Evolutionary conservation across 2,888 invertebrate genomes (phyloP).

Genomic region (Formica aserva): DNA sequence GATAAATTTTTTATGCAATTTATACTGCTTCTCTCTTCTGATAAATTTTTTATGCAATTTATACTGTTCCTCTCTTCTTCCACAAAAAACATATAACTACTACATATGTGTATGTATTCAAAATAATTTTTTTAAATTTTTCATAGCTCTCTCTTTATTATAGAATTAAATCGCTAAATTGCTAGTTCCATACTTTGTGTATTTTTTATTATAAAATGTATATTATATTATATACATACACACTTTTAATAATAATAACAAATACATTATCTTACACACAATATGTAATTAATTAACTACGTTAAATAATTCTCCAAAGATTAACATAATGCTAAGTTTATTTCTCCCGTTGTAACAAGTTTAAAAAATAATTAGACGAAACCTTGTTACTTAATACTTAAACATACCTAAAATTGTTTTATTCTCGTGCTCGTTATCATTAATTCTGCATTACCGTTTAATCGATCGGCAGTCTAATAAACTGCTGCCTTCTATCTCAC

Average conservation of each 20-base stretch:
- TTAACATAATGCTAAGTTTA: neutral
- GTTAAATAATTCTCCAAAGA: neutral
- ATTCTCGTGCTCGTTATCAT: neutral
- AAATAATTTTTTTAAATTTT: constrained; percentile 1
- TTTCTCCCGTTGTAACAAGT: neutral
- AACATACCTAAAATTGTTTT: neutral
- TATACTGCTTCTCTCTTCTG: neutral
- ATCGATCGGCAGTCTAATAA: neutral
- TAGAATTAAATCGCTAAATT: neutral
- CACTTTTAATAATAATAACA: neutral
- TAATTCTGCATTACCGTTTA: neutral
- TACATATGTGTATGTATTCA: neutral
- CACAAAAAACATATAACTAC: neutral
- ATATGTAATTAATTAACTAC: neutral
- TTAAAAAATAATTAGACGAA: neutral
- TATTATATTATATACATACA: neutral
- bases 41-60: neutral
- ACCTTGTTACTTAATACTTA: neutral
- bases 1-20: neutral
- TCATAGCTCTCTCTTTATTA: neutral
- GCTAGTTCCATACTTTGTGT: neutral
- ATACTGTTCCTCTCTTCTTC: neutral
- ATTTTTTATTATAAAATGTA: neutral
- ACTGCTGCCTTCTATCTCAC: neutral
- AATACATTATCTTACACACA: neutral